Percentiles rank a stretch among this genome's conserved stretches.
Evolutionary conservation across 2,797 vertebrate genomes (phyloP).

Genomic region (Argentina silus): DNA sequence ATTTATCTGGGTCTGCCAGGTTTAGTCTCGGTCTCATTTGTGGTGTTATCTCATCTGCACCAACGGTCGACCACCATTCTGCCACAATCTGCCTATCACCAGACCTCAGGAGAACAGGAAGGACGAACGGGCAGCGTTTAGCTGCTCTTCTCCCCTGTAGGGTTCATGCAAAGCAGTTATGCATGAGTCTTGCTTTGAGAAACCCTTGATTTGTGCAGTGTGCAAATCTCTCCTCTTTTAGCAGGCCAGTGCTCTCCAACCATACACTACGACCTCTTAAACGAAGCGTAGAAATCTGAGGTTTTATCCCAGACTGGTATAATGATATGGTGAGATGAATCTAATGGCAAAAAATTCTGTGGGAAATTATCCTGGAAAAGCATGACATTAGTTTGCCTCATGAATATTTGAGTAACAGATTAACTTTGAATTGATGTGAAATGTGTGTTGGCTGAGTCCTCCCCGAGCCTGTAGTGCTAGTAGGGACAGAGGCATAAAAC

Average conservation of each 20-base stretch:
- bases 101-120: constrained; percentile 10
- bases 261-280: neutral
- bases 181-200: neutral
- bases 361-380: constrained; percentile 29
- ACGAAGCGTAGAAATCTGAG: constrained; percentile 2
- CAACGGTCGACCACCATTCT: neutral
- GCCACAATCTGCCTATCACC: neutral
- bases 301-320: constrained; percentile 28
- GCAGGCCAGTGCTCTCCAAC: neutral
- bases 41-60: neutral
- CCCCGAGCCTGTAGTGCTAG: too few species aligned
- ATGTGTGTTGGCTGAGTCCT: too few species aligned
- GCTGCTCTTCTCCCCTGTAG: constrained; percentile 8
- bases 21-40: neutral
- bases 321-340: constrained; percentile 31
- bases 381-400: constrained; percentile 29
- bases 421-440: too few species aligned
- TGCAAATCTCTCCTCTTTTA: neutral
- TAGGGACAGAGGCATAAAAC: neutral
- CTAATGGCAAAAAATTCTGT: constrained; percentile 27
- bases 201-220: neutral
- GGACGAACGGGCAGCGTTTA: constrained; percentile 2
- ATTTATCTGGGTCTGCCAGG: neutral
- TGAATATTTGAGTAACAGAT: too few species aligned
- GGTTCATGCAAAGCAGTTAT: neutral